Conservation (phyloP, 2,797 vertebrate genomes). For the Rhinophrynus dorsalis region DNA sequence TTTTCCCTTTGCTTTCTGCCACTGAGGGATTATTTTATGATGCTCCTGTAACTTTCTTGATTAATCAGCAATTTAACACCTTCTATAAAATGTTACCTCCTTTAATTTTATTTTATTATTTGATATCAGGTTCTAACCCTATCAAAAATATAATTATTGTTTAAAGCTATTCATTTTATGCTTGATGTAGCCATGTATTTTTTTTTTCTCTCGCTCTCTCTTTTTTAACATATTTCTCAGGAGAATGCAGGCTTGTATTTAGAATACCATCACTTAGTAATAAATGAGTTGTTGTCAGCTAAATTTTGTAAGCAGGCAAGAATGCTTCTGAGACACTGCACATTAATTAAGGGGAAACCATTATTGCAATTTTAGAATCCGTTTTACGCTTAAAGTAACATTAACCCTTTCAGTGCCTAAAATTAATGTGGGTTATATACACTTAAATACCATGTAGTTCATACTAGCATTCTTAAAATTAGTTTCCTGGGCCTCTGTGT, state of each 20-base stretch:
- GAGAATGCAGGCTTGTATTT: slow-evolving; percentile 10
- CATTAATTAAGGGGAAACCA: slow-evolving; percentile 22
- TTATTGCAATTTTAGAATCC: too few relatives aligned
- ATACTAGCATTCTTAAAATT: too few relatives aligned
- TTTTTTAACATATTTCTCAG: slow-evolving; percentile 28
- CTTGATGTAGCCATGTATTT: slow-evolving; percentile 10
- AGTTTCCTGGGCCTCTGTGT: too few relatives aligned
- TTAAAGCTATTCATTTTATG: slow-evolving; percentile 13
- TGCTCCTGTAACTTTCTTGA: slow-evolving; percentile 29
- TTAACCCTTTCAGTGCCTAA: too few relatives aligned
- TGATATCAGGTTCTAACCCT: slow-evolving; percentile 25
- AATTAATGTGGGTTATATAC: too few relatives aligned
- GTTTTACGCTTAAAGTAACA: background rate
- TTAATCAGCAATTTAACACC: slow-evolving; percentile 30
- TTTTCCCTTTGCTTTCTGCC: too few relatives aligned
- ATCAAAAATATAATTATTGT: slow-evolving; percentile 23
- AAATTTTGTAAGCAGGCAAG: slow-evolving; percentile 19
- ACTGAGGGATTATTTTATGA: too few relatives aligned
- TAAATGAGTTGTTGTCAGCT: slow-evolving; percentile 36
- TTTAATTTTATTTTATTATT: slow-evolving; percentile 17
- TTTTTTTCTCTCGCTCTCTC: too few relatives aligned
- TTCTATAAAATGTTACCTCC: slow-evolving; percentile 29
- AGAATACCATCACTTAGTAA: slow-evolving; percentile 33
- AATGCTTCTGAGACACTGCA: background rate
- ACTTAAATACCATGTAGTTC: too few relatives aligned